Conservation (phyloP, 2,888 invertebrate species). For the Erebia epiphron region DNA sequence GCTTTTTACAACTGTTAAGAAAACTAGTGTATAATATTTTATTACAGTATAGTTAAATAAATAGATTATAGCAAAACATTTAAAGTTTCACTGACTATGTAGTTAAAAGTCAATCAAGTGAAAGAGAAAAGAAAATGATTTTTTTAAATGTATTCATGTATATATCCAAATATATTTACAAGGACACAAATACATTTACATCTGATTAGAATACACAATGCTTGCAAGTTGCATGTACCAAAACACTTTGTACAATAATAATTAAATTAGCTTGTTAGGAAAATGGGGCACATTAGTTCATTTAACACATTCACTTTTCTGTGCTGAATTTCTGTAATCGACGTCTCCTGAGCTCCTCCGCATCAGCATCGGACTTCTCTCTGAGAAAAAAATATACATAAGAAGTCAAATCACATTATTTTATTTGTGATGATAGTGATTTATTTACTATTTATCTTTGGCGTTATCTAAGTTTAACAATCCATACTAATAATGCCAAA, state of each 20-base stretch:
- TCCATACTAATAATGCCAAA: too few relatives aligned
- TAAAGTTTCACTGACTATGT: slow-evolving; percentile 35
- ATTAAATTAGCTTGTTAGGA: slow-evolving; percentile 68
- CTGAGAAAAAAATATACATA: slow-evolving; percentile 47
- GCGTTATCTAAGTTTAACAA: too few relatives aligned
- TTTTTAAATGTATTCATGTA: slow-evolving; percentile 76
- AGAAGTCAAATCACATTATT: neutral
- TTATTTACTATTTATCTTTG: neutral
- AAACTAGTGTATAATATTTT: slow-evolving; percentile 38
- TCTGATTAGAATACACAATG: slow-evolving; percentile 76
- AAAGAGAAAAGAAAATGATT: slow-evolving; percentile 46
- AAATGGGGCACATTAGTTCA: slow-evolving; percentile 57
- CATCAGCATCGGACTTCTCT: slow-evolving; percentile 76
- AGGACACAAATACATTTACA: slow-evolving; percentile 79
- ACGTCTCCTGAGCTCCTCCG: slow-evolving; percentile 88
- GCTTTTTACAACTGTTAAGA: slow-evolving; percentile 89
- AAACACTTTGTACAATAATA: slow-evolving; percentile 76
- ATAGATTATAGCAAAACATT: slow-evolving; percentile 32
- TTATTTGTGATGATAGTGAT: neutral
- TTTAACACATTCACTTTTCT: slow-evolving; percentile 69
- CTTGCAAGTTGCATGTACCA: slow-evolving; percentile 62
- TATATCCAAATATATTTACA: slow-evolving; percentile 81
- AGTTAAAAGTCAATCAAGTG: slow-evolving; percentile 38
- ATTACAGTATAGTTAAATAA: slow-evolving; percentile 35
- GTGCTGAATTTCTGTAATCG: slow-evolving; percentile 88